Conservation (phyloP, 1,140 invertebrate species). For the Drosophila sturtevanti region DNA sequence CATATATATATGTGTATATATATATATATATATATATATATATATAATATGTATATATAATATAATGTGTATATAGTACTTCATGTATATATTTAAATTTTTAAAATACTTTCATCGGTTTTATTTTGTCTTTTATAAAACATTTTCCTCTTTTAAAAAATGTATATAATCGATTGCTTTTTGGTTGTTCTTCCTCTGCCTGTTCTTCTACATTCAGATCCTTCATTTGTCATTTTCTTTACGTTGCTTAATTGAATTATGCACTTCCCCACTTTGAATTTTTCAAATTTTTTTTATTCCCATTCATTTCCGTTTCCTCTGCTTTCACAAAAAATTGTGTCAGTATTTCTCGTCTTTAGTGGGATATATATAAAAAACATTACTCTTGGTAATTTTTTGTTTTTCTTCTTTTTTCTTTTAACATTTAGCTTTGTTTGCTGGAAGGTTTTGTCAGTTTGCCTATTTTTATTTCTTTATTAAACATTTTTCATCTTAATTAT, state of each 20-base stretch:
- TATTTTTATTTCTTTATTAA: not conserved
- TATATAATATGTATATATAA: conserved; percentile 61
- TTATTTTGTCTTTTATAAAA: conserved; percentile 66
- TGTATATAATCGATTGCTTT: conserved; percentile 79
- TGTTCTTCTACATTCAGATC: conserved; percentile 40
- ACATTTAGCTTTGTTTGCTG: conserved; percentile 41
- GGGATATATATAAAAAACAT: conserved; percentile 58
- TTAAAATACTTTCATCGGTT: conserved; percentile 78
- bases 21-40: conserved; percentile 59
- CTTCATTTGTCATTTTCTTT: not conserved
- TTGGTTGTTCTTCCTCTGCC: conserved; percentile 50
- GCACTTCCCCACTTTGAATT: not conserved
- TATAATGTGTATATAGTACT: conserved; percentile 69
- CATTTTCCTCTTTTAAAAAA: conserved; percentile 73
- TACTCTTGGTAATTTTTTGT: conserved; percentile 59
- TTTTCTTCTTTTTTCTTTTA: conserved; percentile 22
- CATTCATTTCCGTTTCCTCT: conserved; percentile 5
- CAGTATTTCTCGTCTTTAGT: conserved; percentile 28
- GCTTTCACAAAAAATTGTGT: conserved; percentile 58
- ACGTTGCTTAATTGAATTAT: not conserved
- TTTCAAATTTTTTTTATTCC: conserved; percentile 9
- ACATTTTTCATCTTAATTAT: conserved; percentile 50
- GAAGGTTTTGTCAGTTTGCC: conserved; percentile 52
- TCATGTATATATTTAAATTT: conserved; percentile 80
- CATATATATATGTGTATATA: conserved; percentile 70